These are phyloP conservation scores for Metacarcinus magister DNA, from an alignment of 2,888 invertebrate species.

Conservation along the genomic window DNA sequence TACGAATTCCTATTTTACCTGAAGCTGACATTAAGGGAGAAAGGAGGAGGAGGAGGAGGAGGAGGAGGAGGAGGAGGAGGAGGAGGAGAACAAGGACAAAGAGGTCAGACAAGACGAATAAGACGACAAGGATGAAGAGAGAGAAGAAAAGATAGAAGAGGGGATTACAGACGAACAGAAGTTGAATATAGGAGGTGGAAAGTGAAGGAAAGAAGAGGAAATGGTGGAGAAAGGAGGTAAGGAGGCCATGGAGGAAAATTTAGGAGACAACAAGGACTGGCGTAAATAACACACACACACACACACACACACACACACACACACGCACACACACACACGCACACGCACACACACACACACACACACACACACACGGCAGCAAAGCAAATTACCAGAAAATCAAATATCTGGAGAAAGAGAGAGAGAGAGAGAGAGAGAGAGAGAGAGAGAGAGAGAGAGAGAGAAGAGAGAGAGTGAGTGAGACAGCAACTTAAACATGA, in stretches of 20 bases:
- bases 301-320: not conserved
- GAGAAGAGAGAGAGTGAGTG: conserved; percentile 54
- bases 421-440: conserved; percentile 55
- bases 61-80: not conserved
- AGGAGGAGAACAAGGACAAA: not conserved
- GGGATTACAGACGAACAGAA: not conserved
- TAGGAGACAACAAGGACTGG: not conserved
- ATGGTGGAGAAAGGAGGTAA: not conserved
- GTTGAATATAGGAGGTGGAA: conserved; percentile 11
- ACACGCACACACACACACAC: conserved; percentile 1
- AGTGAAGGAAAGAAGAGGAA: not conserved
- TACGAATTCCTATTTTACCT: not conserved
- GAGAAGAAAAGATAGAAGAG: conserved; percentile 42
- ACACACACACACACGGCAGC: not conserved
- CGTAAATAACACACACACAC: conserved; percentile 13
- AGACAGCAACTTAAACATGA: not conserved
- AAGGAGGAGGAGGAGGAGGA: not conserved
- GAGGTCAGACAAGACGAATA: not conserved
- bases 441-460: conserved; percentile 58
- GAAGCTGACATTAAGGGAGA: not conserved
- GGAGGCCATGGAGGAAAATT: not conserved
- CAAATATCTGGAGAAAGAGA: not conserved
- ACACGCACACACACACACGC: conserved; percentile 13
- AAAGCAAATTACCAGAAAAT: conserved; percentile 15
- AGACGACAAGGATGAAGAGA: not conserved